phyloP scores from a whole-genome alignment of 2,888 invertebrate genomes.

The Cantharis rustica region DNA sequence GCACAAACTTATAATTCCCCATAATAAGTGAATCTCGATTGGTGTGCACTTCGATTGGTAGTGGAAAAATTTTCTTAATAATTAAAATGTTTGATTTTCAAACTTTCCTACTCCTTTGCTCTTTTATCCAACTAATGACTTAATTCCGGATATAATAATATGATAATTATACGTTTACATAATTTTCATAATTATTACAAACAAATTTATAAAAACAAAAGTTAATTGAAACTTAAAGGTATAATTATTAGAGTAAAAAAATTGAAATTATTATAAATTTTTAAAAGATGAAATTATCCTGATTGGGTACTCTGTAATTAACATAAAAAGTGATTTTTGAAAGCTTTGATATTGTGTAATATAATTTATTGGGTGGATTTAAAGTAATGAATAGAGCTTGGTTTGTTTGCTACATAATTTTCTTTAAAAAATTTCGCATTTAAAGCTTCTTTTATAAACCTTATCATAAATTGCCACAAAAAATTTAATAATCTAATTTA shows the following conservation, averaged over 20 bases:
- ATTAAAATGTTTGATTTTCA: too few species aligned
- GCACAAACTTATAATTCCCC: too few species aligned
- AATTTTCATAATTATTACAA: too few species aligned
- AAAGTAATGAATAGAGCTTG: not conserved
- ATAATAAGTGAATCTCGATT: too few species aligned
- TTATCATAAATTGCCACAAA: not conserved
- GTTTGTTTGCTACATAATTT: not conserved
- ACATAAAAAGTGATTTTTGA: not conserved
- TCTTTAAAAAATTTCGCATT: not conserved
- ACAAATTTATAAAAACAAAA: too few species aligned
- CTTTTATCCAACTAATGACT: too few species aligned
- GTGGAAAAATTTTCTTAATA: too few species aligned
- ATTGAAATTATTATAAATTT: not conserved
- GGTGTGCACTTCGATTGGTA: too few species aligned
- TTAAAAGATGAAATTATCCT: not conserved
- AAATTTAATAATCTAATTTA: not conserved
- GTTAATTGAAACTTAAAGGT: too few species aligned
- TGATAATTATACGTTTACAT: too few species aligned
- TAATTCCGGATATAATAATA: too few species aligned
- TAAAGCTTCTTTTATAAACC: not conserved
- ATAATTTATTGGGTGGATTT: not conserved
- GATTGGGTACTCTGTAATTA: not conserved
- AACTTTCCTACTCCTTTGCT: too few species aligned
- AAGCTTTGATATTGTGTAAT: not conserved
- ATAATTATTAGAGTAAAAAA: not conserved